These are phyloP conservation scores for Pluvialis apricaria DNA, from an alignment of 2,113 vertebrate species.

Conservation along the genomic window DNA sequence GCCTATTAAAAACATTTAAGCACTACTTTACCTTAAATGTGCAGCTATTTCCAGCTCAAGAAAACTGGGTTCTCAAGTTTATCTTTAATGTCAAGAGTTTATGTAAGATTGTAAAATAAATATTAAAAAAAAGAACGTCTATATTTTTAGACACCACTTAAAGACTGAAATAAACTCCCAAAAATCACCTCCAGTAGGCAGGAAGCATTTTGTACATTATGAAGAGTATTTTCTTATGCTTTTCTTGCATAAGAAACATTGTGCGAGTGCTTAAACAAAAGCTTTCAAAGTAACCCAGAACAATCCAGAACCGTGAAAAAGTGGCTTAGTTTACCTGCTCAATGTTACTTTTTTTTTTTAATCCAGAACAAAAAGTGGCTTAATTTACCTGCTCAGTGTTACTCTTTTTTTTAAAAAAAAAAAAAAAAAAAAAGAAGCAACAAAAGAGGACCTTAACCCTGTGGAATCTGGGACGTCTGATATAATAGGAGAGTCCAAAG, in stretches of 20 bases:
- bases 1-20: background rate
- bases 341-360: background rate
- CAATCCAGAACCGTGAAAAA: too few relatives aligned
- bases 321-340: background rate
- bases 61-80: background rate
- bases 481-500: background rate
- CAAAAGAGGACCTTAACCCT: background rate
- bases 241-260: background rate
- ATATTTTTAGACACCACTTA: background rate
- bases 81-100: background rate
- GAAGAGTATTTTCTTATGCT: background rate
- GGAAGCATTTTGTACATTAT: background rate
- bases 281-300: background rate
- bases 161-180: background rate
- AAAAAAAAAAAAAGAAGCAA: background rate
- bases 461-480: background rate
- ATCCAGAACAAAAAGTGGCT: too few relatives aligned
- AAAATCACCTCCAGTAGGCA: background rate
- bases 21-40: background rate
- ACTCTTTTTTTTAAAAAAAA: too few relatives aligned
- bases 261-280: background rate
- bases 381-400: background rate
- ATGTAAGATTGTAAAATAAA: background rate
- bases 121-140: too few relatives aligned
- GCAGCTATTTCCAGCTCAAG: background rate